Percentiles rank a stretch among this genome's conserved stretches.
Conservation (phyloP, 2,888 invertebrate genomes). For the Drosophila tripunctata region DNA sequence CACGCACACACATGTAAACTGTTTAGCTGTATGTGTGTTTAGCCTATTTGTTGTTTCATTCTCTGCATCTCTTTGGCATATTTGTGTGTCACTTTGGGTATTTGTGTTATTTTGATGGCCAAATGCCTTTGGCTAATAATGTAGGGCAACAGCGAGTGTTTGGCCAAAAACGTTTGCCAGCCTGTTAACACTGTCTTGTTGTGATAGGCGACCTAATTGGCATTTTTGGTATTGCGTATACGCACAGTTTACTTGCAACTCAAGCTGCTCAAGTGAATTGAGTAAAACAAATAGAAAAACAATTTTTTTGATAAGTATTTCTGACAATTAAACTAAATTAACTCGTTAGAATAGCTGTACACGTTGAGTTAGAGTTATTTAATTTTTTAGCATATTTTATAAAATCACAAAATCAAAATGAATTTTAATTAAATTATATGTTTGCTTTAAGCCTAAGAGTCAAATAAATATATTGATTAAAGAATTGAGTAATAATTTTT, state of each 20-base stretch:
- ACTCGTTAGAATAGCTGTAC: too few species aligned
- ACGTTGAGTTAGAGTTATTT: too few species aligned
- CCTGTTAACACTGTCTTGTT: constrained; percentile 17
- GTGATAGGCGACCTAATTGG: constrained; percentile 2
- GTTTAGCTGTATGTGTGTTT: background rate
- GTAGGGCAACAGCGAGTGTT: constrained; percentile 3
- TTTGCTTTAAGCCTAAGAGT: too few species aligned
- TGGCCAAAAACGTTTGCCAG: background rate
- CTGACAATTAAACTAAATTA: too few species aligned
- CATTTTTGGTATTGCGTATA: constrained; percentile 32
- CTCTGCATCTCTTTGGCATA: constrained; percentile 1
- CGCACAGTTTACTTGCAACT: constrained; percentile 6
- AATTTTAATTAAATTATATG: too few species aligned
- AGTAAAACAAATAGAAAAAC: background rate
- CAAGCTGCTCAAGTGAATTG: background rate
- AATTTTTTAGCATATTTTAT: too few species aligned
- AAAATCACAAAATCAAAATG: too few species aligned
- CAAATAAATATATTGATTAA: too few species aligned
- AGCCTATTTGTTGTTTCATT: background rate
- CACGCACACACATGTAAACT: background rate
- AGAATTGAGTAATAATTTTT: too few species aligned
- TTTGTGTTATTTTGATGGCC: constrained; percentile 39
- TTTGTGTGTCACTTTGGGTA: constrained; percentile 36
- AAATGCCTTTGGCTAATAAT: constrained; percentile 34
- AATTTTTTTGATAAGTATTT: background rate